Conservation (phyloP, 2,888 invertebrate species). For the Nephrotoma guestfalica region DNA sequence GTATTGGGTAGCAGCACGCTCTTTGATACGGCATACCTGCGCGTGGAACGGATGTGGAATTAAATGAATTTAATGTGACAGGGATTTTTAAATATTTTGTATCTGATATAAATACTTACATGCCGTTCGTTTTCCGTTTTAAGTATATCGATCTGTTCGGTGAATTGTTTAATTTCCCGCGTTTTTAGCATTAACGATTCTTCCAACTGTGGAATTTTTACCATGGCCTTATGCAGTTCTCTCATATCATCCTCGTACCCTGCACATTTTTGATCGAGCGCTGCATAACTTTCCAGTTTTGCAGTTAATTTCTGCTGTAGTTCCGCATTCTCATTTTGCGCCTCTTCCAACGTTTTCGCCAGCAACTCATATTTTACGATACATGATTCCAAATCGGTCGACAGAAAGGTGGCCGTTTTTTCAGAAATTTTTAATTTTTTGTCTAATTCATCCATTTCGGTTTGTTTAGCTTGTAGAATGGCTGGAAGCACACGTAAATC, state of each 20-base stretch:
- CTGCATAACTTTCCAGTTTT: neutral
- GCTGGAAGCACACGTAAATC: constrained; percentile 11
- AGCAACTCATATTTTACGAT: constrained; percentile 14
- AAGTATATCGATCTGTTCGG: constrained; percentile 9
- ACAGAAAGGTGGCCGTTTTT: constrained; percentile 10
- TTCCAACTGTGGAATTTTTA: constrained; percentile 12
- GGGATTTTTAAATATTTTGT: no score
- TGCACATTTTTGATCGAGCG: neutral
- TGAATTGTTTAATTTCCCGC: constrained; percentile 6
- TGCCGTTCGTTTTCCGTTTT: constrained; percentile 9
- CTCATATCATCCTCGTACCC: constrained; percentile 9
- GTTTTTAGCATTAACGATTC: constrained; percentile 11
- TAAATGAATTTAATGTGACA: no score
- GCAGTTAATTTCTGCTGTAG: neutral
- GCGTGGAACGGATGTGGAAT: no score
- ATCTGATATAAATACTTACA: constrained; percentile 5
- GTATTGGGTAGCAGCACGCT: constrained; percentile 11
- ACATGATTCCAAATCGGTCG: constrained; percentile 12
- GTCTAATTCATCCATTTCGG: constrained; percentile 10
- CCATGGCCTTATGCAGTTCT: constrained; percentile 9
- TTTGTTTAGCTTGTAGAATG: constrained; percentile 11
- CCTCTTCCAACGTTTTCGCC: constrained; percentile 10
- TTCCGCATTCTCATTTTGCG: constrained; percentile 5
- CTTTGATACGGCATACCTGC: constrained; percentile 12
- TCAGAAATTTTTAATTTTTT: constrained; percentile 12